Evolutionary conservation across 2,113 vertebrate species (phyloP).

Genomic region (Chauna torquata): DNA sequence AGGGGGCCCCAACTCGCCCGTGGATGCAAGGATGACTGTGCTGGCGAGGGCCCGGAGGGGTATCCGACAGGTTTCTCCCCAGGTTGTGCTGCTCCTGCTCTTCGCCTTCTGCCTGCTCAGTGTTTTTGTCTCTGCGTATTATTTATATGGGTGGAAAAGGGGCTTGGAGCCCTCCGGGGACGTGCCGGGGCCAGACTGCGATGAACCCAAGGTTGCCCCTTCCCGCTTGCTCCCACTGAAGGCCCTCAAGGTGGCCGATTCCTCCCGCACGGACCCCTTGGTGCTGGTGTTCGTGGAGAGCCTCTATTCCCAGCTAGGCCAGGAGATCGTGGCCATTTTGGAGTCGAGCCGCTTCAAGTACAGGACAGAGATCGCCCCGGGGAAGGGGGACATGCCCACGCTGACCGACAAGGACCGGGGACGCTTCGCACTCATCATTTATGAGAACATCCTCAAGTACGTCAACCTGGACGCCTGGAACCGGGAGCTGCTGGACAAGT

Average conservation of each 20-base stretch:
- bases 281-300: slow-evolving; percentile 98
- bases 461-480: slow-evolving; percentile 98
- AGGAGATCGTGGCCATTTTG: slow-evolving; percentile 97
- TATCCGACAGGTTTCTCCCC: slow-evolving; percentile 92
- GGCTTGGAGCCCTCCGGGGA: slow-evolving; percentile 91
- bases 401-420: slow-evolving; percentile 93
- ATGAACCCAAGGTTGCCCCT: slow-evolving; percentile 85
- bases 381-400: slow-evolving; percentile 97
- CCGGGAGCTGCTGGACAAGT: slow-evolving; percentile 97
- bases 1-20: slow-evolving; percentile 1
- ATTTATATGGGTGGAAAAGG: slow-evolving; percentile 96
- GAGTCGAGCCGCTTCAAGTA: slow-evolving; percentile 96
- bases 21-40: slow-evolving; percentile 80
- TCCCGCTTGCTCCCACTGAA: slow-evolving; percentile 87
- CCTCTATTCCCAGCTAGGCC: slow-evolving; percentile 95
- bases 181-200: slow-evolving; percentile 77
- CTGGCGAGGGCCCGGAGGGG: slow-evolving; percentile 87
- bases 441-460: slow-evolving; percentile 97
- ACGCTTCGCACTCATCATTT: slow-evolving; percentile 93
- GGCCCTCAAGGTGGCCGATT: slow-evolving; percentile 76
- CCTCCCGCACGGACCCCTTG: slow-evolving; percentile 89
- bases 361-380: slow-evolving; percentile 93
- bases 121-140: slow-evolving; percentile 96
- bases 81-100: slow-evolving; percentile 93
- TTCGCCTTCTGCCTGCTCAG: slow-evolving; percentile 95